Base-by-base conservation (phyloP, 2,797 vertebrate species). In the Phrynocephalus guinanensis region DNA sequence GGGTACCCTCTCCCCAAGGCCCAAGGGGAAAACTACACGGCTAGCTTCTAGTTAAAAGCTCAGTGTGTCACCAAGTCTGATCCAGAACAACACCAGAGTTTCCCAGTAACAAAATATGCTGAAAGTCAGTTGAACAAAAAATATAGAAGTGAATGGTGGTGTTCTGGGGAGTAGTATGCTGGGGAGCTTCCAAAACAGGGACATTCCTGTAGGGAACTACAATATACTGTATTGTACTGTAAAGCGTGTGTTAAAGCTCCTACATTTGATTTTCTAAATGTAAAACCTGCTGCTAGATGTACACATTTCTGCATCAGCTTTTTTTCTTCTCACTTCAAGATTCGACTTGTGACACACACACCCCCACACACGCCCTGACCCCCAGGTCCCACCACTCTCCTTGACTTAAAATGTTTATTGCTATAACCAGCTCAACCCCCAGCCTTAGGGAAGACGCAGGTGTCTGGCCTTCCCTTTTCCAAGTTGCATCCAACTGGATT, bases 391-490 rank as follows among this genome's bases (percentile, higher is more conserved):
- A 9, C 33, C 66, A 78, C 76, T 77, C 33, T 85, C 60, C 44
- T 24, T 3, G 60, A 66, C 56, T 15, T 70, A 87, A 63, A 82
- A 30, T 38, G 30, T 81, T 87, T 75, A 87, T 81, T 73, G 86
- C 79, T n/a, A 48, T 75, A 56, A 75, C 79, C 70, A 87, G n/a
- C 71, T 66, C 56, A 72, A 30, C 71, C 70, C 22, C 68, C 56
- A 82, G 79, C 79, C 56, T n/a, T 82, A 73, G 56, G 68, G 79
- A 66, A 24, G 33, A 81, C 33, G 44, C 79, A 86, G 70, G 79
- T 81, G 78, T 73, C 28, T 86, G 18, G 22, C 10, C 33, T 81
- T 81, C 20, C 68, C 38, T 71, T 79, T 79, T 71, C 13, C 28
- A 52, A 72, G 56, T 24, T 80, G 50, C 24, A 60, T 24, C 48